Evolutionary conservation across 37 sponge, comb jelly and placozoan species (phyloP), one percentile per base, ranked within the genome.

Genomic region (Hormiphora californensis): DNA sequence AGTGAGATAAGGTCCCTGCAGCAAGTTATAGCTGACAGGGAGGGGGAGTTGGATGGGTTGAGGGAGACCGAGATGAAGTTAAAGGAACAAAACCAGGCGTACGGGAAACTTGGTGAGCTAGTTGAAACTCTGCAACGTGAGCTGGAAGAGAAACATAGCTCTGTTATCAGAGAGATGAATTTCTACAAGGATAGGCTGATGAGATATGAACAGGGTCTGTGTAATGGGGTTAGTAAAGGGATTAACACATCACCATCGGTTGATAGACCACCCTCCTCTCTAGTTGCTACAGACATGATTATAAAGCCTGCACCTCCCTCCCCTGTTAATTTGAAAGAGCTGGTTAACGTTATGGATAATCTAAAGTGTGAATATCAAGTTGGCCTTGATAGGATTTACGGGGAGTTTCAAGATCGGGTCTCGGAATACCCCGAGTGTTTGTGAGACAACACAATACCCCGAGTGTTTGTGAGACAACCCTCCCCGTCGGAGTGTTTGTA

Each of bases 131-230:
- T 73, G 22, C 81, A 73, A 41, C 12, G 43, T 19, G 81, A 73
- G 7, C 35, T 73, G 12, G 81, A 73, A 25, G 43, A 25, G 4
- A 73, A 73, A 41, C 81, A 73, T 36, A 40, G 46, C 35, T 19
- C 40, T 19, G 43, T 36, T 12, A 11, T 27, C 9, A 39, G 35
- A 40, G 81, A 73, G 25, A 46, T 73, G 19, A 33, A 73, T n/a
- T 73, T 73, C 38, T 73, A 73, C 35, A 73, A 73, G 44, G 27
- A 41, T 36, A 27, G 81, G n/a, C 38, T 73, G 35, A 40, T 73
- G 81, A 46, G 43, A 19, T 73, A 73, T 73, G 81, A 73, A 40
- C 40, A 36, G 23, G 9, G 81, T n/a, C 5, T 46, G 17, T n/a
- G n/a, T n/a, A 25, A 43, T 1, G 21, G 46, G 40, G 81, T 73